These are phyloP conservation scores for Phodopus roborovskii DNA, from an alignment of 2,113 vertebrate species.

Conservation along the genomic window DNA sequence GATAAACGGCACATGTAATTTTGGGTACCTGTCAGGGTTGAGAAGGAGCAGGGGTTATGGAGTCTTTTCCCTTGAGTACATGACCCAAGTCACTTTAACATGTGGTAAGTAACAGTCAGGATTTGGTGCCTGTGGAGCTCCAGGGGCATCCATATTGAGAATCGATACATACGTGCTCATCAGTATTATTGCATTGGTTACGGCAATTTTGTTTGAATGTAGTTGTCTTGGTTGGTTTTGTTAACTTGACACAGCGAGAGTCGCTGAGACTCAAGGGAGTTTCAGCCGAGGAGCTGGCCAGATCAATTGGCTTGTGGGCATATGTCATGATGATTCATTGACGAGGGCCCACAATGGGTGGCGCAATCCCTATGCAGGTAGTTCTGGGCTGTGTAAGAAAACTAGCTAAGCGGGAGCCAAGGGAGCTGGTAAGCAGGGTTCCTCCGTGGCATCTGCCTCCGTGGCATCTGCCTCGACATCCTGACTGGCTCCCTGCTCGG, in stretches of 20 bases:
- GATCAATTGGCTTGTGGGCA: neutral
- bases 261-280: neutral
- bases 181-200: neutral
- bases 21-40: neutral
- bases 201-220: conserved; percentile 39
- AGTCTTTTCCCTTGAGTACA: neutral
- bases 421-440: neutral
- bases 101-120: neutral
- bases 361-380: neutral
- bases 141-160: neutral
- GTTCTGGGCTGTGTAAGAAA: neutral
- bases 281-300: neutral
- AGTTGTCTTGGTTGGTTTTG: neutral
- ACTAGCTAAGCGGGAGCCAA: neutral
- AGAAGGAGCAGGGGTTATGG: neutral
- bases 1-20: neutral
- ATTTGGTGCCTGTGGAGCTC: neutral
- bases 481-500: neutral
- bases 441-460: neutral
- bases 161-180: neutral
- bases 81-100: neutral
- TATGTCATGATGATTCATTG: neutral
- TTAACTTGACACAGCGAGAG: neutral
- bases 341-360: neutral
- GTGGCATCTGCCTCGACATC: neutral